phyloP scores from a whole-genome alignment of 2,797 vertebrate species.

The Halcyon smyrnensis region DNA sequence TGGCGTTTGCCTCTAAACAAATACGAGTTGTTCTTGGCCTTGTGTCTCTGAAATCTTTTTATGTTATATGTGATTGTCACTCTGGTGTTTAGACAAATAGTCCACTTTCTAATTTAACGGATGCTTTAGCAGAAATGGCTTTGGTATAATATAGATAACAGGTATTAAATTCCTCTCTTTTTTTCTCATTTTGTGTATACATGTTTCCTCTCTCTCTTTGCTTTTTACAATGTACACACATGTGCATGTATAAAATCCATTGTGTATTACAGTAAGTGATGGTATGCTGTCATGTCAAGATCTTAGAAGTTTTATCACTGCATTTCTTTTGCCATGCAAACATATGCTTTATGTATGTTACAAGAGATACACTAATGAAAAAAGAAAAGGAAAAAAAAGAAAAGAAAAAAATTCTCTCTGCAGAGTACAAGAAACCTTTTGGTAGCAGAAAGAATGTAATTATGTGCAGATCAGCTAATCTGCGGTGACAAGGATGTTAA shows the following conservation, averaged over 20 bases:
- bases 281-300: fast-evolving
- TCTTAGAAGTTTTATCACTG: not conserved
- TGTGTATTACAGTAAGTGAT: fast-evolving
- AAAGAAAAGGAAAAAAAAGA: not conserved
- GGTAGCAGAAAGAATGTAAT: not conserved
- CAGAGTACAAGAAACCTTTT: not conserved
- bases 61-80: not conserved
- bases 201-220: not conserved
- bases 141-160: not conserved
- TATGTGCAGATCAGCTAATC: not conserved
- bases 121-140: not conserved
- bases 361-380: not conserved
- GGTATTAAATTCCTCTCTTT: not conserved
- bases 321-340: not conserved
- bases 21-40: not conserved
- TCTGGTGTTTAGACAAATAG: not conserved
- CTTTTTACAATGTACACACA: not conserved
- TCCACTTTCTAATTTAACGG: not conserved
- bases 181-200: not conserved
- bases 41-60: not conserved
- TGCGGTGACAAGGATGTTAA: fast-evolving
- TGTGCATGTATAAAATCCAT: not conserved
- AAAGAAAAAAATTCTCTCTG: not conserved
- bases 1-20: slow-evolving; percentile 17
- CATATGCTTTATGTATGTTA: not conserved